Percentiles rank a stretch among this genome's conserved stretches.
These are phyloP conservation scores for Ciconia maguari DNA, from an alignment of 2,113 vertebrate genomes.

Conservation along the genomic window DNA sequence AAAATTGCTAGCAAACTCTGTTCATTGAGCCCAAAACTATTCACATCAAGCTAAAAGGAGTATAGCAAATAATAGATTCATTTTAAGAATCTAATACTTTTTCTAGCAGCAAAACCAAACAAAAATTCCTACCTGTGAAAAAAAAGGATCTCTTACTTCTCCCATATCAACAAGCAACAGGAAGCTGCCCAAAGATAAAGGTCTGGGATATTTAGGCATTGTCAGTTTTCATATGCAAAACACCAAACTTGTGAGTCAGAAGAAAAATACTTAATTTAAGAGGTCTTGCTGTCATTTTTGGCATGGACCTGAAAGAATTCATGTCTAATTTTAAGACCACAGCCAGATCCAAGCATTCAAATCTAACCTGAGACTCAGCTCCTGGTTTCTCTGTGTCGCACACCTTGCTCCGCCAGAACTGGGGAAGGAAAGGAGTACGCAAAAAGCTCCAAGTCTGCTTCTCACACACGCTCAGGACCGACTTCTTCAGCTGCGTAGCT, in stretches of 20 bases:
- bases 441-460: not conserved
- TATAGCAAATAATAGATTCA: not conserved
- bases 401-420: not conserved
- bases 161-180: not conserved
- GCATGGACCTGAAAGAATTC: not conserved
- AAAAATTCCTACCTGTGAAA: not conserved
- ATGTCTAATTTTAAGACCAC: not conserved
- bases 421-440: not conserved
- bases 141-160: not conserved
- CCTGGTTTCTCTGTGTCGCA: fast-evolving
- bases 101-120: not conserved
- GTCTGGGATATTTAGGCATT: not conserved
- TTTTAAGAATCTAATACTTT: not conserved
- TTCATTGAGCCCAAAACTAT: not conserved
- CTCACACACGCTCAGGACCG: not conserved
- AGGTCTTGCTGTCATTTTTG: not conserved
- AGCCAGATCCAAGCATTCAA: not conserved
- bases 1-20: not conserved
- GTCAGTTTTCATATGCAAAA: not conserved
- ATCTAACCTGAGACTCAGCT: not conserved
- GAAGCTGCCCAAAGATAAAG: not conserved
- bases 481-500: not conserved
- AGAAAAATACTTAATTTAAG: not conserved
- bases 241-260: not conserved
- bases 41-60: not conserved